Evolutionary conservation across 1,140 invertebrate species (phyloP), one percentile per base, ranked within the genome.

Genomic region (Panagrolaimus sp.): DNA sequence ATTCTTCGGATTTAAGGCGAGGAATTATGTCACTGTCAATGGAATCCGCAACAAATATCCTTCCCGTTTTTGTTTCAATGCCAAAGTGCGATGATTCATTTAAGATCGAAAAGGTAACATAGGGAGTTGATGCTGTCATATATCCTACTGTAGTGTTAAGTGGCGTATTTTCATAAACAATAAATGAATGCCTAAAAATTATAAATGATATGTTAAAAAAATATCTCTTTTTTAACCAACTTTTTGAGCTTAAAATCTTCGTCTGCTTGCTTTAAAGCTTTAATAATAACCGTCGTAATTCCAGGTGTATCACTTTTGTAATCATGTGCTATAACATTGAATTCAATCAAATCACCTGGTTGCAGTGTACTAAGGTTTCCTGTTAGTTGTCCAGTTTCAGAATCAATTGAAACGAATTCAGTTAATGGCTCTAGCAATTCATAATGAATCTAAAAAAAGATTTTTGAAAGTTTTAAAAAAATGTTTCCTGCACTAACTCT

Each of bases 121-220:
- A 58, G 1, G 52, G 52, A 21, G 15, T 26, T 6, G 14, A n/a
- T 10, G 17, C 52, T 10, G 52, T 21, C 21, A 58, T 17, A 28
- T 58, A 58, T 24, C 52, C 52, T n/a, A 58, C 52, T 5, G 52
- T 58, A 28, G 15, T 28, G 21, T 58, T 58, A 28, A 21, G 21
- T 0, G 52, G 52, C 0, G 15, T 28, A 24, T 58, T 58, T 58
- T 58, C 52, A 2, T 5, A 12, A 14, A 58, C 28, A 28, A 58
- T 28, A 26, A 58, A 58, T 10, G 52, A 26, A 17, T 58, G 28
- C 10, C 52, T 58, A 21, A 58, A 58, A 58, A 21, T 17, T 10
- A 38, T 4, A 4, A 4, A 7, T 38, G 32, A 26, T 4, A 24
- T 58, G 15, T 58, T 21, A 21, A 58, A n/a, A 2, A 58, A 28